phyloP scores from a whole-genome alignment of 1,140 invertebrate genomes.

The Notospermus geniculatus region DNA sequence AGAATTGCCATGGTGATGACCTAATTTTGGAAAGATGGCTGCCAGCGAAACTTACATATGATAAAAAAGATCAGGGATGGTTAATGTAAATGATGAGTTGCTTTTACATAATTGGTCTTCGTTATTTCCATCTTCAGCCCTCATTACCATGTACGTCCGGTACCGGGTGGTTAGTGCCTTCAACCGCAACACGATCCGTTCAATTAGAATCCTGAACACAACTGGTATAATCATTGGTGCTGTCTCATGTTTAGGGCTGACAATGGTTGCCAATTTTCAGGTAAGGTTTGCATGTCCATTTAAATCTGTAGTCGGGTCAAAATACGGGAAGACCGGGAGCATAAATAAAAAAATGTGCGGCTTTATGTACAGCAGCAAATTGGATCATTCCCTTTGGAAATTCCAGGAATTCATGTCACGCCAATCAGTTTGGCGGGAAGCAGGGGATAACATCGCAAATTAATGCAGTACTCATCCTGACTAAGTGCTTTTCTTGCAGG shows the following conservation, averaged over 20 bases:
- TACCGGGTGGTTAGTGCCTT: conserved; percentile 50
- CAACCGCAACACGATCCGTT: conserved; percentile 21
- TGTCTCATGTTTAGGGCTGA: conserved; percentile 49
- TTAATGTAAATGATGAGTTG: too few species aligned
- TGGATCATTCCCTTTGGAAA: neutral
- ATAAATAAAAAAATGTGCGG: neutral
- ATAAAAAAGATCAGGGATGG: too few species aligned
- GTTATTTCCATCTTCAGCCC: conserved; percentile 24
- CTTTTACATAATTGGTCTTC: neutral
- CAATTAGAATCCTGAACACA: conserved; percentile 32
- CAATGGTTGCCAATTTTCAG: conserved; percentile 58
- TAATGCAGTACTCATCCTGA: neutral
- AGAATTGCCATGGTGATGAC: too few species aligned
- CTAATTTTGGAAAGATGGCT: too few species aligned
- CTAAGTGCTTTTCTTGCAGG: conserved; percentile 34
- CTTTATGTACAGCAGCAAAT: neutral
- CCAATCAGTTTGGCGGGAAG: too few species aligned
- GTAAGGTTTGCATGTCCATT: conserved; percentile 30
- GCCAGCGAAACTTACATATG: too few species aligned
- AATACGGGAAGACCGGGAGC: neutral
- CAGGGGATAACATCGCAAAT: too few species aligned
- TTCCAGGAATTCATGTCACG: neutral
- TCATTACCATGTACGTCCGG: conserved; percentile 48
- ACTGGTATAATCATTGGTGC: conserved; percentile 37
- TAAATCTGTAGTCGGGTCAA: neutral